Conservation (phyloP, 2,797 vertebrate species). For the Tinamus major region DNA sequence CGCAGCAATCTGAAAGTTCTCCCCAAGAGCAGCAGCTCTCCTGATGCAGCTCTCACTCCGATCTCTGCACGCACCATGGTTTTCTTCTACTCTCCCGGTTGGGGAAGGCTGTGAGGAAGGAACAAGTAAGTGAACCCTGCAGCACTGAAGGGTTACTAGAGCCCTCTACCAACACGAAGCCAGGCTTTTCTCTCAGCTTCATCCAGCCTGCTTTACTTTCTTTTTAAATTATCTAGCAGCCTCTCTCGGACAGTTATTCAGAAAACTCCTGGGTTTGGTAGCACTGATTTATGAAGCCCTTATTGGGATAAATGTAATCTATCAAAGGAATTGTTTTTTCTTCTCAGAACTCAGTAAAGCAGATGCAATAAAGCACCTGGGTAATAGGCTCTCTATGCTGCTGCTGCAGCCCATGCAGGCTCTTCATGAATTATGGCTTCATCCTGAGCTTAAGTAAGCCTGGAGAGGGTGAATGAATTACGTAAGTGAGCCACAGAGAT, state of each 20-base stretch:
- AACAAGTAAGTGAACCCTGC: not conserved
- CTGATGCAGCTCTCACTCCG: not conserved
- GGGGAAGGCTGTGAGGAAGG: rapidly evolving
- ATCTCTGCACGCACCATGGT: not conserved
- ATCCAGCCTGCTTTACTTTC: slow-evolving; percentile 14
- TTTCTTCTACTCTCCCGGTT: not conserved
- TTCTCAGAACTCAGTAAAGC: slow-evolving; percentile 10
- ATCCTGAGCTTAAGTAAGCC: slow-evolving; percentile 48
- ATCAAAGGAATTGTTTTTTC: slow-evolving; percentile 55
- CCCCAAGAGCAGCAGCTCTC: not conserved
- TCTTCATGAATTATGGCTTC: slow-evolving; percentile 31
- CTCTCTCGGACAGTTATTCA: slow-evolving; percentile 6
- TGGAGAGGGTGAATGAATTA: slow-evolving; percentile 47
- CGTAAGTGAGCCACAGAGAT: not conserved
- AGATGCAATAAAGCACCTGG: slow-evolving; percentile 64
- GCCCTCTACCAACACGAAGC: not conserved
- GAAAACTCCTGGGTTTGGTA: slow-evolving; percentile 27
- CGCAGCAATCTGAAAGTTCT: not conserved
- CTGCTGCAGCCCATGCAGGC: not conserved
- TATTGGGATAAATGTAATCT: slow-evolving; percentile 46
- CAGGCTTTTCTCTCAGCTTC: not conserved
- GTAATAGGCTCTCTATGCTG: slow-evolving; percentile 6
- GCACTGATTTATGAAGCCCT: slow-evolving; percentile 52
- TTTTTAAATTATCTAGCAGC: slow-evolving; percentile 18
- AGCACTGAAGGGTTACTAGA: slow-evolving; percentile 3